A percentile compares a stretch with the other conserved stretches of the same genome.
Evolutionary conservation across 2,797 vertebrate species (phyloP).

Genomic region (Graptemys geographica): DNA sequence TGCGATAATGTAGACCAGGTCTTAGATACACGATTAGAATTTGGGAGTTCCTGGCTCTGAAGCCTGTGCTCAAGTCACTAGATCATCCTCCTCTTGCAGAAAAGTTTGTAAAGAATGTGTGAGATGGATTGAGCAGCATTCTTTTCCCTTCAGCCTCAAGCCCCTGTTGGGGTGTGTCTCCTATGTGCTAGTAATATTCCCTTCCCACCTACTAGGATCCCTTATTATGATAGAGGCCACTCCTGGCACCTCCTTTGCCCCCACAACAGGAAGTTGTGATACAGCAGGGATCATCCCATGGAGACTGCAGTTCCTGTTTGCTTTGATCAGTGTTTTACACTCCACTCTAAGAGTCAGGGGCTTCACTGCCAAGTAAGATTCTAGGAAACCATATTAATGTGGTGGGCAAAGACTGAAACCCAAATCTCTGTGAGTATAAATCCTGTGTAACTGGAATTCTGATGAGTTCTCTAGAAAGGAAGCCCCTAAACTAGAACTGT

Average conservation of each 20-base stretch:
- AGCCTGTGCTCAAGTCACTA: background rate
- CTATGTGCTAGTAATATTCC: background rate
- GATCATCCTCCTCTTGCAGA: accelerated
- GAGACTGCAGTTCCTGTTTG: too few species aligned
- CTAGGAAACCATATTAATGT: background rate
- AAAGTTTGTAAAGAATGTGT: accelerated
- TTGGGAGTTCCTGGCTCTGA: background rate
- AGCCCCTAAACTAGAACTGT: accelerated
- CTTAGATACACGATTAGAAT: background rate
- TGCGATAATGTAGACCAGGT: too few species aligned
- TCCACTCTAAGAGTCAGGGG: background rate
- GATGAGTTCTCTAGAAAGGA: background rate
- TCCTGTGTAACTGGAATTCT: accelerated
- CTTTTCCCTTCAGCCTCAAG: background rate
- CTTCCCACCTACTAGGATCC: background rate
- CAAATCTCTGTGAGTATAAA: accelerated
- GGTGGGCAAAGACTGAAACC: background rate
- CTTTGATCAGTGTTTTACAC: background rate
- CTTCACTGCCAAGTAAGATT: accelerated
- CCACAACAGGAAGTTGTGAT: background rate
- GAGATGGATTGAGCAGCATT: accelerated
- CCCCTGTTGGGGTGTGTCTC: background rate
- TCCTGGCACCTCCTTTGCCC: accelerated
- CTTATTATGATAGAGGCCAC: background rate
- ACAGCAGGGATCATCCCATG: background rate